Evolutionary conservation across 2,113 vertebrate genomes (phyloP).

Genomic region (Tinamus guttatus): DNA sequence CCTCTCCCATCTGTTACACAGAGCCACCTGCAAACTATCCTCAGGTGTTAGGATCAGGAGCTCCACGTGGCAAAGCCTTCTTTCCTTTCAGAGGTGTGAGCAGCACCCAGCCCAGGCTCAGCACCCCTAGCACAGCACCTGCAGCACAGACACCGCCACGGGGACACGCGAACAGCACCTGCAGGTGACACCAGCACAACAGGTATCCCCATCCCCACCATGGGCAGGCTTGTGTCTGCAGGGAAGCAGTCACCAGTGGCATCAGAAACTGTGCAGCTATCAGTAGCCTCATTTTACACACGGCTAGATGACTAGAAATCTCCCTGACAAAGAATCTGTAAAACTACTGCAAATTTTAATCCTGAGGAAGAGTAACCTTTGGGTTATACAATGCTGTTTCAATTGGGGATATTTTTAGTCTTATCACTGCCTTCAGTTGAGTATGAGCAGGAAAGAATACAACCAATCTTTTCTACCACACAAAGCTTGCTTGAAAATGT

Average conservation of each 20-base stretch:
- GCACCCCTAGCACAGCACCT: not conserved
- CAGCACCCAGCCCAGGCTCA: not conserved
- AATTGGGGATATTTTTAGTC: slow-evolving; percentile 50
- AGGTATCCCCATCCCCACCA: not conserved
- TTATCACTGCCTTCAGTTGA: slow-evolving; percentile 30
- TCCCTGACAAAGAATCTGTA: not conserved
- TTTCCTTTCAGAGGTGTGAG: not conserved
- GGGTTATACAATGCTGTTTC: slow-evolving; percentile 41
- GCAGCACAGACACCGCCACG: fast-evolving
- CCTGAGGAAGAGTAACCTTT: slow-evolving; percentile 51
- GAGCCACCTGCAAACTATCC: slow-evolving; percentile 5
- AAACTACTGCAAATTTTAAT: slow-evolving; percentile 36
- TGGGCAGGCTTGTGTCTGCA: not conserved
- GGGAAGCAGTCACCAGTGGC: not conserved
- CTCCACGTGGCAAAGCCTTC: not conserved
- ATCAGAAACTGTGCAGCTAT: not conserved
- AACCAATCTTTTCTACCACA: slow-evolving; percentile 18
- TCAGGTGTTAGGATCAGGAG: not conserved
- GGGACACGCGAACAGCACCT: fast-evolving
- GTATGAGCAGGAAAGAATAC: not conserved
- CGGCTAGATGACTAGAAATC: not conserved
- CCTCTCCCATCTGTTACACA: not conserved
- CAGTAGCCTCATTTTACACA: not conserved
- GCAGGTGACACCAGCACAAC: not conserved
- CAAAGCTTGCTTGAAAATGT: slow-evolving; percentile 55